phyloP scores from a whole-genome alignment of 2,797 vertebrate species.

The Phataginus tricuspis region DNA sequence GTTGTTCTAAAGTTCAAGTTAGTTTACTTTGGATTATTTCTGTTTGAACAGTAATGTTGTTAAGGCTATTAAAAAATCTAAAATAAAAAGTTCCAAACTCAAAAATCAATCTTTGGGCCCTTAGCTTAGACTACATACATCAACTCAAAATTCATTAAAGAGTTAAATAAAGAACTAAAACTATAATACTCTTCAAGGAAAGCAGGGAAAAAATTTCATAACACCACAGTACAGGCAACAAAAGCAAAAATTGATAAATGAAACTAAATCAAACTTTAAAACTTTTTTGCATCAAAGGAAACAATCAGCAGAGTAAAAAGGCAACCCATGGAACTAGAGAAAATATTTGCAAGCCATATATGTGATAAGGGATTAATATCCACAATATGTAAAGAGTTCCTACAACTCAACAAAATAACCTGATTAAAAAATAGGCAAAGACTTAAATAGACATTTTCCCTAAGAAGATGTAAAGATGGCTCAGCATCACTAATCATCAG shows the following conservation, averaged over 20 bases:
- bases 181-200: background rate
- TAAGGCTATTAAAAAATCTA: conserved; percentile 51
- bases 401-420: background rate
- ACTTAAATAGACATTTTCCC: background rate
- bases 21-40: conserved; percentile 62
- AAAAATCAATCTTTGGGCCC: background rate
- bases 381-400: background rate
- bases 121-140: background rate
- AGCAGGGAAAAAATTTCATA: background rate
- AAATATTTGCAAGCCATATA: background rate
- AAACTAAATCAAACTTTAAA: background rate
- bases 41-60: conserved; percentile 65
- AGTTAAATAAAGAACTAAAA: background rate
- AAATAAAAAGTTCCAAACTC: conserved; percentile 74
- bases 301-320: background rate
- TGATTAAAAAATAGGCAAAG: background rate
- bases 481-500: background rate
- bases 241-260: background rate
- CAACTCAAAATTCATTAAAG: background rate
- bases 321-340: background rate
- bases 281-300: background rate
- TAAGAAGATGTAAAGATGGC: background rate
- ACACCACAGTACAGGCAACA: background rate
- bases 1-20: conserved; percentile 64
- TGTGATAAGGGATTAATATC: background rate